Base-by-base conservation (phyloP, 1,140 invertebrate species). In the Conus ventricosus region DNA sequence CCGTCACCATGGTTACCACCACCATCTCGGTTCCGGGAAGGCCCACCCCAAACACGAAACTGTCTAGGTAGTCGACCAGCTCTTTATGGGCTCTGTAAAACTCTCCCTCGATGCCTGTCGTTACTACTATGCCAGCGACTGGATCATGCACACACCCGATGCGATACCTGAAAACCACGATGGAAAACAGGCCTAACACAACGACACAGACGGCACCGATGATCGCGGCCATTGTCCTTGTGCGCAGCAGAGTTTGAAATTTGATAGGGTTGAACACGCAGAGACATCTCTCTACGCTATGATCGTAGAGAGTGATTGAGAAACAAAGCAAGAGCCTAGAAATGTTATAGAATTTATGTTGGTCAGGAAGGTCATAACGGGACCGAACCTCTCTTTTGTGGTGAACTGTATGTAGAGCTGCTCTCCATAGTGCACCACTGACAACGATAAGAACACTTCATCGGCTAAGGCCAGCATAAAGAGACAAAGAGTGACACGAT, bases 251-350 rank as follows among this genome's bases (percentile, higher is more conserved):
- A 80, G n/a, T 80, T 27, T 80, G 78, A n/a, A 17, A 80, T 11
- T 80, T 39, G 13, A 80, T n/a, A 0, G 78, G 78, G 20, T 53
- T 80, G 27, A 80, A 39, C 5, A 80, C 51, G 39, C 78, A 80
- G 25, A 80, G 51, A 25, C 78, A 80, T 80, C 78, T 80, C 27
- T 80, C 78, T 11, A 39, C 51, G 78, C 78, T 11, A 80, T 80
- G 78, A 80, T 80, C 25, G 78, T n/a, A 17, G 78, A 80, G 51
- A 80, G 7, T 5, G 23, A 5, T 8, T 8, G n/a, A 15, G 78
- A 80, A 15, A 80, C 25, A 11, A 13, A 80, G 27, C 8, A 15
- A n/a, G 39, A 80, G 27, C 25, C 78, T 13, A 23, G 25, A 20
- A 71, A 71, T 20, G 20, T 20, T 17, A 13, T 20, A 11, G 20